Base-by-base conservation (phyloP, 2,888 invertebrate genomes). In the Dione juno region DNA sequence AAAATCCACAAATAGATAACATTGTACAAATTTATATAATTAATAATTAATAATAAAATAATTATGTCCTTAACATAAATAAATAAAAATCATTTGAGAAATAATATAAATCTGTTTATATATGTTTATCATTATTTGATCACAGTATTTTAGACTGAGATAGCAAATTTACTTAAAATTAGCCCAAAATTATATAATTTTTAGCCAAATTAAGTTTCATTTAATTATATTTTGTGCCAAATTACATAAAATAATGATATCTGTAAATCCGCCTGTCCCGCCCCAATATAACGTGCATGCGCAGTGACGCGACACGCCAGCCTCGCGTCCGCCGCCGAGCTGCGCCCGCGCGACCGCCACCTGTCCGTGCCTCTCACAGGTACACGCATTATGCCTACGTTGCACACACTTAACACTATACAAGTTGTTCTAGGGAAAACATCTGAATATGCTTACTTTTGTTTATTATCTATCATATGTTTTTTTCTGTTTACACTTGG, bases 301-400 rank as follows among this genome's bases (percentile, higher is more conserved):
- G 88, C 92, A 90, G 92, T 90, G 91, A 85, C 85, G 84, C 88
- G 92, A 78, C 91, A 89, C 88, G 87, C 89, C 79, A 91, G 91
- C 84, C 86, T 89, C 77, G 87, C 89, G 77, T 83, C 88, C 75
- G 85, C 88, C 75, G 81, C 81, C 76, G 90, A 91, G 84, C 82
- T 88, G 80, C 78, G 81, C 76, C 83, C 84, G 78, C 84, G 85
- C 75, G 82, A 87, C 54, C 84, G 82, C 73, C 76, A 80, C 81
- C 80, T 78, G 79, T 77, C 85, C 76, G 74, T 82, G 76, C 82
- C 87, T 77, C 81, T 85, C 77, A 83, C 89, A 88, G 88, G 88
- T 88, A 87, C 78, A 79, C 77, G 28, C 66, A 41, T 14, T 53
- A 69, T 59, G 67, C 59, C 57, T 50, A 64, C 19, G 37, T 11